Evolutionary conservation across 2,113 vertebrate species (phyloP).

Genomic region (Indicator indicator): DNA sequence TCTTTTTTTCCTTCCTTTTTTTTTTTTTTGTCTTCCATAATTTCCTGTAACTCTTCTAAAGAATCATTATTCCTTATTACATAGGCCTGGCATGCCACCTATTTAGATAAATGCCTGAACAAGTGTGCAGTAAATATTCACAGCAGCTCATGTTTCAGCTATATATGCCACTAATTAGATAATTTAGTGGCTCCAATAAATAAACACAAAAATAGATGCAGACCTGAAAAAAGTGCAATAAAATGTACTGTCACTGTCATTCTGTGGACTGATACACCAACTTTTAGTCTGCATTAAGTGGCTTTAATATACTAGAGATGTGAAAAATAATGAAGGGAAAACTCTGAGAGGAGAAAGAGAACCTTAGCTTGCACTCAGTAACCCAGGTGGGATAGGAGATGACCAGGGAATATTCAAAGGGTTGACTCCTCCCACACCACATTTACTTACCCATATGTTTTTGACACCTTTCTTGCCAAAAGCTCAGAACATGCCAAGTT

Average conservation of each 20-base stretch:
- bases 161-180: conserved; percentile 86
- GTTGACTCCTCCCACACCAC: accelerated
- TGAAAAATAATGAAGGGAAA: not conserved
- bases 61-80: conserved; percentile 86
- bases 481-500: not conserved
- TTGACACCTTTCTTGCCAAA: not conserved
- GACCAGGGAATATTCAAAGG: not conserved
- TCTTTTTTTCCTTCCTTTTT: not conserved
- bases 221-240: conserved; percentile 46
- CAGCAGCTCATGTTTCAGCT: conserved; percentile 82
- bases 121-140: conserved; percentile 85
- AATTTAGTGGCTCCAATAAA: conserved; percentile 84
- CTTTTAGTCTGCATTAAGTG: not conserved
- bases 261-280: not conserved
- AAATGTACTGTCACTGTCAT: conserved; percentile 26
- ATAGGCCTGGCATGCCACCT: conserved; percentile 80
- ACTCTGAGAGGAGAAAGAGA: not conserved
- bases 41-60: conserved; percentile 81
- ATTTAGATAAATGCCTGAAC: conserved; percentile 85
- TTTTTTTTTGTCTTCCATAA: conserved; percentile 67
- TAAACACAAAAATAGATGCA: conserved; percentile 77
- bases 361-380: not conserved
- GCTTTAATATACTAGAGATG: not conserved
- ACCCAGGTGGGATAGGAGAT: not conserved
- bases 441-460: not conserved